Conservation (phyloP, 2,797 vertebrate species). For the Cynodonichthys magdalenae region DNA sequence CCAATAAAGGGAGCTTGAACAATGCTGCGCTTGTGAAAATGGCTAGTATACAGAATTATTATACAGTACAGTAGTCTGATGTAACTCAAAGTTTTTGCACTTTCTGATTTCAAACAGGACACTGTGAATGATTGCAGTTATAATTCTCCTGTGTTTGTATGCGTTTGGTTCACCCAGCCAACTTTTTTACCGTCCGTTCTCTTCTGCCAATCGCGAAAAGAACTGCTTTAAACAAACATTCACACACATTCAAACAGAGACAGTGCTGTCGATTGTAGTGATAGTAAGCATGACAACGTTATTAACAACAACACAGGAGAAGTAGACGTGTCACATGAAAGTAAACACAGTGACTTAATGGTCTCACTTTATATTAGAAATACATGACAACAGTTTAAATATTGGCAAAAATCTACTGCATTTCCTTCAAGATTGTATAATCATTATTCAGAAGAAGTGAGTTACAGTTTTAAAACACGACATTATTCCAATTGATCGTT, state of each 20-base stretch:
- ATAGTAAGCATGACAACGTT: background rate
- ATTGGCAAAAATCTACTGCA: background rate
- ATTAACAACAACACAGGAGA: background rate
- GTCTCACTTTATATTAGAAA: background rate
- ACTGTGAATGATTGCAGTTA: slow-evolving; percentile 51
- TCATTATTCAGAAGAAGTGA: background rate
- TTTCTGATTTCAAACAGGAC: slow-evolving; percentile 46
- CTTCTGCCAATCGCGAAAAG: slow-evolving; percentile 24
- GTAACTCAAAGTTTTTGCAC: slow-evolving; percentile 1
- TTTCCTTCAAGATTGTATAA: background rate
- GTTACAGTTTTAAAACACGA: background rate
- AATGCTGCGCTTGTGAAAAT: slow-evolving; percentile 21
- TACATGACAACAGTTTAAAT: slow-evolving; percentile 6
- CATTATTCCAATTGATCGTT: background rate
- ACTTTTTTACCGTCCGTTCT: slow-evolving; percentile 36
- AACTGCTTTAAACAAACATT: slow-evolving; percentile 6
- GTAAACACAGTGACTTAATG: too few relatives aligned
- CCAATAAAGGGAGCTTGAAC: slow-evolving; percentile 31
- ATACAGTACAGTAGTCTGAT: background rate
- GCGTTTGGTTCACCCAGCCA: slow-evolving; percentile 60
- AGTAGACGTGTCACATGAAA: too few relatives aligned
- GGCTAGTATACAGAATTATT: slow-evolving; percentile 4
- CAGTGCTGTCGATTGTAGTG: background rate
- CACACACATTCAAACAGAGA: background rate
- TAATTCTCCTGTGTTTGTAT: slow-evolving; percentile 55